Conservation (phyloP, 2,797 vertebrate species). For the Sebastiscus tertius region DNA sequence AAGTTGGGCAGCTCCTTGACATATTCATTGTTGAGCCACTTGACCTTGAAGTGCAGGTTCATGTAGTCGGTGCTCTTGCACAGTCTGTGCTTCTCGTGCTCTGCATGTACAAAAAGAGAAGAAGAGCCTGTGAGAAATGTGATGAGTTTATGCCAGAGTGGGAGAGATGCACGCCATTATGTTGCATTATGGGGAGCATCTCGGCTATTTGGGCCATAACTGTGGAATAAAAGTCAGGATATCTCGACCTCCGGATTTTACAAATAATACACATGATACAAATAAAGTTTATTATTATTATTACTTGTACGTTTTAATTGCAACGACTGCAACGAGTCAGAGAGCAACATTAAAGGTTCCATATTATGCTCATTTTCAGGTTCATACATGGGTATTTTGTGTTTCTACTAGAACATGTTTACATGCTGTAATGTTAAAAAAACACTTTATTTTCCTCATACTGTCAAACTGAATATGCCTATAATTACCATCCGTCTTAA, state of each 20-base stretch:
- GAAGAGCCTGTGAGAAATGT: neutral
- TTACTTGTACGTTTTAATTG: too few relatives aligned
- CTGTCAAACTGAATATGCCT: too few relatives aligned
- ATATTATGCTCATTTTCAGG: too few relatives aligned
- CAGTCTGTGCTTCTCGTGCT: conserved; percentile 93
- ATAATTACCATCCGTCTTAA: too few relatives aligned
- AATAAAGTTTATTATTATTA: too few relatives aligned
- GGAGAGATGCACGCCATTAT: neutral
- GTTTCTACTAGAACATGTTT: too few relatives aligned
- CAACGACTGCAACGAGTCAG: too few relatives aligned
- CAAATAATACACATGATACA: too few relatives aligned
- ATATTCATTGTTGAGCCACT: conserved; percentile 98
- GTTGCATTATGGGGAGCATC: neutral
- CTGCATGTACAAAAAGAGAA: conserved; percentile 70
- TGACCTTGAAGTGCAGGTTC: conserved; percentile 99
- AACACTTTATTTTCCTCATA: too few relatives aligned
- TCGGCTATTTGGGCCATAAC: neutral
- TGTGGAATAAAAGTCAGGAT: neutral
- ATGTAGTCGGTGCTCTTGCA: conserved; percentile 99
- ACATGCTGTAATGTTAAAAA: too few relatives aligned
- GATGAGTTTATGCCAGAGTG: neutral
- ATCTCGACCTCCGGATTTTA: neutral
- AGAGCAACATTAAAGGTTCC: too few relatives aligned
- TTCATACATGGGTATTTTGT: too few relatives aligned
- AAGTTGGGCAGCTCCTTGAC: conserved; percentile 90